Conservation (phyloP, 2,888 invertebrate genomes). For the Amiota communis region DNA sequence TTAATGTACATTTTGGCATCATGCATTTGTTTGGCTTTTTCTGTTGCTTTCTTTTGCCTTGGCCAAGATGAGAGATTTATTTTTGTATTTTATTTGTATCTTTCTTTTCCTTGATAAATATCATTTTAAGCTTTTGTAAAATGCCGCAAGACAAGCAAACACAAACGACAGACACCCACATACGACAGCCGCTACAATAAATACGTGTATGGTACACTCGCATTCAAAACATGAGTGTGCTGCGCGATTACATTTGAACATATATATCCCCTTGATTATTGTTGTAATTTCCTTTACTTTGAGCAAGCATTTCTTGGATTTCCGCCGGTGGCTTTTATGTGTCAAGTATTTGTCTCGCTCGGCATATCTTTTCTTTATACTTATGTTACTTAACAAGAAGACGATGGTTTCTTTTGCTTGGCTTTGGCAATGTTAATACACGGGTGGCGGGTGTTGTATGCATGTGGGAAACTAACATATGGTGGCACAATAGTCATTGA, state of each 20-base stretch:
- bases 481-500: background rate
- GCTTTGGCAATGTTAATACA: background rate
- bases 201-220: no score
- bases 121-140: constrained; percentile 20
- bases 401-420: background rate
- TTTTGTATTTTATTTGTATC: background rate
- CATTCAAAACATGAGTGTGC: no score
- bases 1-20: background rate
- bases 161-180: constrained; percentile 1
- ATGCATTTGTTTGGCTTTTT: background rate
- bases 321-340: constrained; percentile 45
- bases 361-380: background rate
- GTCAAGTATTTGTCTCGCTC: constrained; percentile 58
- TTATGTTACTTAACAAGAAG: no score
- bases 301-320: constrained; percentile 25
- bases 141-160: background rate
- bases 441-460: background rate
- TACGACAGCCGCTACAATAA: background rate
- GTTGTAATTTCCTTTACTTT: constrained; percentile 49
- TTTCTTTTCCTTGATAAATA: constrained; percentile 10
- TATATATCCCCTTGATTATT: constrained; percentile 44
- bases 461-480: constrained; percentile 13
- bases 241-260: background rate
- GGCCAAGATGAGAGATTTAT: background rate
- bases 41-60: background rate